Conservation (phyloP, 92 coral and sea anemone species). For the Parazoanthus swiftii region DNA sequence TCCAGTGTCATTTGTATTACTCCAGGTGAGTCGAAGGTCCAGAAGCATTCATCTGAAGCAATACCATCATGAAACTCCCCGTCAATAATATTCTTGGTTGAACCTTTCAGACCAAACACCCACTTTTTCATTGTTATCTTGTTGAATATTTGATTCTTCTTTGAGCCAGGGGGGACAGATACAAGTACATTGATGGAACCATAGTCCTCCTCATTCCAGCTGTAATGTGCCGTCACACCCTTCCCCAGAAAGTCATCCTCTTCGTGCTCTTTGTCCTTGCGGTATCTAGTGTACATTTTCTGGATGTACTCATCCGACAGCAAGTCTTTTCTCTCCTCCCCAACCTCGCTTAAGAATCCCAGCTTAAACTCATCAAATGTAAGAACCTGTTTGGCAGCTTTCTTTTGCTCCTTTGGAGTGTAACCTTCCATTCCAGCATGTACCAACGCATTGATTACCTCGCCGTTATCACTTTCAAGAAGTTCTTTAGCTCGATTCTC, state of each 20-base stretch:
- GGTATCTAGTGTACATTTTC: slow-evolving; percentile 74
- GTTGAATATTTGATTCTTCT: slow-evolving; percentile 60
- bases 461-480: slow-evolving; percentile 53
- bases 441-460: slow-evolving; percentile 71
- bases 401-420: slow-evolving; percentile 46
- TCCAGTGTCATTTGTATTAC: slow-evolving; percentile 76
- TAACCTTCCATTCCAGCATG: slow-evolving; percentile 59
- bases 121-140: slow-evolving; percentile 68
- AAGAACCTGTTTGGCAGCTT: slow-evolving; percentile 47
- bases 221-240: slow-evolving; percentile 74
- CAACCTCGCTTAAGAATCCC: slow-evolving; percentile 73
- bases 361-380: slow-evolving; percentile 73
- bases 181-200: slow-evolving; percentile 78
- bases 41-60: slow-evolving; percentile 78
- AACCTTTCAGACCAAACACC: slow-evolving; percentile 72
- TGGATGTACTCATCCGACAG: slow-evolving; percentile 79
- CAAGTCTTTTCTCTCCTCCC: slow-evolving; percentile 55
- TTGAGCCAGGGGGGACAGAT: slow-evolving; percentile 67
- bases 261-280: slow-evolving; percentile 66
- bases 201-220: slow-evolving; percentile 80
- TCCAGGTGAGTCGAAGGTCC: slow-evolving; percentile 89
- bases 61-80: slow-evolving; percentile 76
- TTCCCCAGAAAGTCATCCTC: slow-evolving; percentile 63
- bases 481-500: slow-evolving; percentile 62
- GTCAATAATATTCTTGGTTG: slow-evolving; percentile 56